Evolutionary conservation across 2,888 invertebrate genomes (phyloP).

Genomic region (Zaprionus obscuricornis): DNA sequence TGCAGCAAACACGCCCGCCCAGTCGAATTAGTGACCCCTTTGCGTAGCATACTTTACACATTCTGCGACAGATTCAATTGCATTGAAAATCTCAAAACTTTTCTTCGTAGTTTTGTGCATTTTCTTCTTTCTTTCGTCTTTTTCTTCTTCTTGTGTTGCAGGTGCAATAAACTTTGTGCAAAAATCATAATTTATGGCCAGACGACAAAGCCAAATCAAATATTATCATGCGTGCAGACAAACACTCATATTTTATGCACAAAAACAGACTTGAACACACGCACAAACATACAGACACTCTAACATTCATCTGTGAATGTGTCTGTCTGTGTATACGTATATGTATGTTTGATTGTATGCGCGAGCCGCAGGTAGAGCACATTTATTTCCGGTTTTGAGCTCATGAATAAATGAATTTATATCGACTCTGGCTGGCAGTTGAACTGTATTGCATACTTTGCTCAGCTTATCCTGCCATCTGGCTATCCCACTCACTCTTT

Average conservation of each 20-base stretch:
- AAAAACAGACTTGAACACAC: conserved; percentile 27
- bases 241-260: conserved; percentile 48
- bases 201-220: conserved; percentile 45
- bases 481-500: not conserved
- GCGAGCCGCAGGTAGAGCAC: conserved; percentile 41
- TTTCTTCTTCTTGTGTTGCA: no score
- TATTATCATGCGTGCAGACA: conserved; percentile 39
- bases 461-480: conserved; percentile 39
- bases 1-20: conserved; percentile 53
- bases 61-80: conserved; percentile 34
- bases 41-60: not conserved
- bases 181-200: conserved; percentile 40
- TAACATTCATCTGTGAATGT: no score
- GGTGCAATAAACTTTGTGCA: conserved; percentile 36
- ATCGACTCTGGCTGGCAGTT: conserved; percentile 66
- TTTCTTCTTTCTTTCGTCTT: no score
- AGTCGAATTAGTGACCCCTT: conserved; percentile 31
- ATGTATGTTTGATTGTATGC: not conserved
- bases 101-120: no score
- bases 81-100: conserved; percentile 28
- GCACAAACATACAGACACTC: conserved; percentile 18
- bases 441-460: conserved; percentile 62
- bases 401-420: conserved; percentile 78
- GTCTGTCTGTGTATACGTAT: no score
- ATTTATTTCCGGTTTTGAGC: conserved; percentile 71